Evolutionary conservation across 2,888 invertebrate species (phyloP), one percentile per base, ranked within the genome.

Genomic region (Dendrolimus houi): DNA sequence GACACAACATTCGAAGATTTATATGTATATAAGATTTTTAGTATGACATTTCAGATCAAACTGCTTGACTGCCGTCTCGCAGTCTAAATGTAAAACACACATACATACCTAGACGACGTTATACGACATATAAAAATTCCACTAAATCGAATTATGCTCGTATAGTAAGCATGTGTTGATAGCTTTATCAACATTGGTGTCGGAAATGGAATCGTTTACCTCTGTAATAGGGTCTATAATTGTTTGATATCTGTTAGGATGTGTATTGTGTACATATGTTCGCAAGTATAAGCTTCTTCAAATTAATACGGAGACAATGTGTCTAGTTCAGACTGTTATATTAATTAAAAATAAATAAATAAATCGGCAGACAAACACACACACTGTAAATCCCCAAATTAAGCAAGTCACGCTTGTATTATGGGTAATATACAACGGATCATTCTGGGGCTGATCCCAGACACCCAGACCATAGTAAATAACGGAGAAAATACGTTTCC

Each of bases 81-180:
- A 74, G 76, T 78, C 81, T 81, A 77, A 81, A 81, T 78, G 74
- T 71, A 53, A n/a, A 67, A 75, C 70, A 79, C 29, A 29, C 29
- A 29, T 3, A 3, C 76, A 84, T 83, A 74, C 77, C 78, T 79
- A 77, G 77, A 74, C 81, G 76, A 79, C 81, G 62, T 81, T 72
- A 79, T 75, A 76, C 79, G 83, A 79, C 82, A 81, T 71, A 81
- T 81, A 81, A 81, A 83, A 79, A 81, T 82, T 77, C 81, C 77
- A 70, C 74, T 56, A 54, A 58, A 54, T 54, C 47, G 47, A 70
- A 68, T 68, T 68, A 62, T 60, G 70, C 79, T 29, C 29, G 29
- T 79, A 79, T 77, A 81, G 77, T 62, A 67, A 68, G 65, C 63
- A 65, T 60, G 68, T 61, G 63, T 63, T 62, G 62, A 66, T 64